These are phyloP conservation scores for Chymomyza fuscimana DNA, from an alignment of 2,888 invertebrate species.

Conservation along the genomic window DNA sequence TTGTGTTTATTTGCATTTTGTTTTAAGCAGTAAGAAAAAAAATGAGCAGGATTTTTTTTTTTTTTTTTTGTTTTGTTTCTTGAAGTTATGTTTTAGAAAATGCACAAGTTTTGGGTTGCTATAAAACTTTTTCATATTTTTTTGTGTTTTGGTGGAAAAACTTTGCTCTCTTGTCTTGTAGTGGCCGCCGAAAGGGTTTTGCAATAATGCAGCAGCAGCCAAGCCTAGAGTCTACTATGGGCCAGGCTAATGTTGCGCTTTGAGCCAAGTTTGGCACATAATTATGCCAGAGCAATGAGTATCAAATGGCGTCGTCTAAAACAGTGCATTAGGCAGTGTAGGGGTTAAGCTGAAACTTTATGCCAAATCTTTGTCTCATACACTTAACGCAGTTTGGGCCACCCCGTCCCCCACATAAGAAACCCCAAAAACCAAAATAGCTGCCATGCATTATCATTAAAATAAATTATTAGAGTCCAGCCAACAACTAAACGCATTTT, in stretches of 20 bases:
- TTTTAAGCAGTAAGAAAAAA: constrained; percentile 50
- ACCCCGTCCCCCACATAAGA: constrained; percentile 13
- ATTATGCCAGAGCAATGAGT: neutral
- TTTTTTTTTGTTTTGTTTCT: constrained; percentile 18
- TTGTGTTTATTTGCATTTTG: constrained; percentile 63
- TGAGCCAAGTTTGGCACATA: neutral
- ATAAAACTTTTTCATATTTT: constrained; percentile 58
- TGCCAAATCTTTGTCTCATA: constrained; percentile 28
- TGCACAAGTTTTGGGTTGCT: constrained; percentile 70
- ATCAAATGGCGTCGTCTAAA: neutral
- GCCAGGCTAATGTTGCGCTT: neutral
- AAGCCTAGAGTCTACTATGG: neutral
- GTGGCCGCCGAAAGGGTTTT: constrained; percentile 69
- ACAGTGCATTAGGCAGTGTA: constrained; percentile 19
- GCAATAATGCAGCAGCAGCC: constrained; percentile 60
- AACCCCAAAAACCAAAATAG: constrained; percentile 45
- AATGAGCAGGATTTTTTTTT: constrained; percentile 16
- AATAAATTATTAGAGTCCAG: constrained; percentile 68
- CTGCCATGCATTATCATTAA: constrained; percentile 68
- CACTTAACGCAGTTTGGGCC: constrained; percentile 43
- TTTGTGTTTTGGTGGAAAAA: neutral
- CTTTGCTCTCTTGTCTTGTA: constrained; percentile 42
- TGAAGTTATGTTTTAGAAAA: constrained; percentile 65
- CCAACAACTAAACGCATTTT: constrained; percentile 65
- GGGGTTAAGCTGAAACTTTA: neutral